Evolutionary conservation across 2,797 vertebrate genomes (phyloP).

Genomic region (Paratrypauchen microcephalus): DNA sequence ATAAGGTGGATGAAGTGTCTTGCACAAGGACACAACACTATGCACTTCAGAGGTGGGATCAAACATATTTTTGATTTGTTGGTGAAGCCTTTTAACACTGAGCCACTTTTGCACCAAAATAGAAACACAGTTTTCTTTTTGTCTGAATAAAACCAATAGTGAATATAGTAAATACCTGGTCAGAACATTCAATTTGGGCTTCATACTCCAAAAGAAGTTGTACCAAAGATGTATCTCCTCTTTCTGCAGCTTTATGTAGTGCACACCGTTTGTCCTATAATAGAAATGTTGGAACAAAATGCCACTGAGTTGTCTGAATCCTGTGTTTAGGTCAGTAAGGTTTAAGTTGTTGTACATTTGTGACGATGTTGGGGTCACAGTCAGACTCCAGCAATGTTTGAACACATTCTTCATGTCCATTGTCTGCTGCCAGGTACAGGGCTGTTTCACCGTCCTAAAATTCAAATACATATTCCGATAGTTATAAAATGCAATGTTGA

Average conservation of each 20-base stretch:
- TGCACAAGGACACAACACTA: neutral
- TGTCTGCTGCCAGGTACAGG: conserved; percentile 83
- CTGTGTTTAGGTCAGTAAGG: too few species aligned
- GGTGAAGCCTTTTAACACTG: neutral
- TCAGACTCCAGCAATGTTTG: conserved; percentile 79
- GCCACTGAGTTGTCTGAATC: neutral
- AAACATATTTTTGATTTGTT: neutral
- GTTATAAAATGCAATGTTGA: too few species aligned
- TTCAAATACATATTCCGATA: neutral
- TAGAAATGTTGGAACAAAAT: conserved; percentile 2
- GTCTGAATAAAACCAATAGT: neutral
- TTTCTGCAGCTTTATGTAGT: conserved; percentile 80
- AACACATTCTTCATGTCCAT: conserved; percentile 80
- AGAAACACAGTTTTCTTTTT: neutral
- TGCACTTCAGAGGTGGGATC: neutral
- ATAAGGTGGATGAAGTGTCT: neutral
- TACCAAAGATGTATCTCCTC: conserved; percentile 78
- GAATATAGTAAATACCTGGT: conserved; percentile 69
- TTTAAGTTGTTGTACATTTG: conserved; percentile 65
- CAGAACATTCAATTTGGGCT: conserved; percentile 70
- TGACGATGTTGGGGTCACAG: conserved; percentile 84
- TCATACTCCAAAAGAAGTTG: conserved; percentile 79
- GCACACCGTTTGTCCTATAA: conserved; percentile 72
- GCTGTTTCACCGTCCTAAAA: conserved; percentile 86
- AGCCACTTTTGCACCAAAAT: neutral